Conservation (phyloP, 2,888 invertebrate species). For the Chouioia cunea region DNA sequence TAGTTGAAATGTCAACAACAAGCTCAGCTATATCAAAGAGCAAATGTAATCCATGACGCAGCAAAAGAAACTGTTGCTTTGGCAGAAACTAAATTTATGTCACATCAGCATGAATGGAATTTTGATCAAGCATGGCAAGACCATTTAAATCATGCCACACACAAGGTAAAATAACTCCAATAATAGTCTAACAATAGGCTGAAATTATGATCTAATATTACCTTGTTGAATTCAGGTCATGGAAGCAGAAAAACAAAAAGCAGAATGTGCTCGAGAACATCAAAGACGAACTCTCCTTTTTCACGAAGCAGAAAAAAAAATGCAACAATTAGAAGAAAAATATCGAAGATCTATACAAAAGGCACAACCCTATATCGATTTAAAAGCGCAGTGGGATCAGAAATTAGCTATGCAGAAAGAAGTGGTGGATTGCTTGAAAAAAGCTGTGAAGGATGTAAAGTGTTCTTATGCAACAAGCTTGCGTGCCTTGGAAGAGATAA, state of each 20-base stretch:
- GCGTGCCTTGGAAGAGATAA: conserved; percentile 88
- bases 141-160: conserved; percentile 95
- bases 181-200: background rate
- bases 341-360: conserved; percentile 86
- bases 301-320: conserved; percentile 84
- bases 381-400: conserved; percentile 87
- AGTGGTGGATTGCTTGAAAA: conserved; percentile 85
- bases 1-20: conserved; percentile 88
- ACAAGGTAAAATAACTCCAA: conserved; percentile 75
- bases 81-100: conserved; percentile 85
- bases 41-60: conserved; percentile 90
- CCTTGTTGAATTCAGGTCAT: conserved; percentile 75
- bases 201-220: conserved; percentile 26
- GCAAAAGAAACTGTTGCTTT: conserved; percentile 94
- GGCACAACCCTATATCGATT: conserved; percentile 91
- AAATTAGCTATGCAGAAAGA: conserved; percentile 88
- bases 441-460: conserved; percentile 84
- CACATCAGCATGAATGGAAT: conserved; percentile 84
- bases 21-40: conserved; percentile 90
- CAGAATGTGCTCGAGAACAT: conserved; percentile 90
- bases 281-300: conserved; percentile 84
- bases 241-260: conserved; percentile 92
- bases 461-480: conserved; percentile 85
- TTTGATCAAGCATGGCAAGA: conserved; percentile 98
- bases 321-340: conserved; percentile 85